phyloP scores from a whole-genome alignment of 1,140 invertebrate species.

The Adelges cooleyi region DNA sequence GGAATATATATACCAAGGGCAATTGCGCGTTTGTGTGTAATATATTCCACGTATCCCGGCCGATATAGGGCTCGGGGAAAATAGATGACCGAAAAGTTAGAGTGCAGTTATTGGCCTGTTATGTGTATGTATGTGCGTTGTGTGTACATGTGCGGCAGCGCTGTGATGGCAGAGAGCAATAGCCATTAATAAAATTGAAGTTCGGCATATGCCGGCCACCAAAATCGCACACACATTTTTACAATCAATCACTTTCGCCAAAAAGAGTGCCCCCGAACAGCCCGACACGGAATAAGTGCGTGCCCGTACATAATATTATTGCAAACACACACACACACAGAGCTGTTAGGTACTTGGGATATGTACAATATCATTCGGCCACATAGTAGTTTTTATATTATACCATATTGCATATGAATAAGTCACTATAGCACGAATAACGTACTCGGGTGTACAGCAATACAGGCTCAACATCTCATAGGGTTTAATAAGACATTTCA shows the following conservation, averaged over 20 bases:
- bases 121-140: neutral
- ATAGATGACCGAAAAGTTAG: constrained; percentile 27
- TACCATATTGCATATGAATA: no score
- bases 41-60: neutral
- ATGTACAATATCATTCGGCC: neutral
- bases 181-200: constrained; percentile 27
- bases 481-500: no score
- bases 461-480: no score
- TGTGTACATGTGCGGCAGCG: no score
- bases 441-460: no score
- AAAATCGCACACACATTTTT: constrained; percentile 17
- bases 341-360: neutral
- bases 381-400: no score
- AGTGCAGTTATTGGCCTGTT: constrained; percentile 21
- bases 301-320: no score
- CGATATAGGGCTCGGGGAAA: neutral
- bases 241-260: constrained; percentile 18
- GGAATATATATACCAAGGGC: no score
- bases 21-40: neutral
- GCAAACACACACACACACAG: neutral
- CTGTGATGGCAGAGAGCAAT: neutral
- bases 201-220: constrained; percentile 20
- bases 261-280: neutral
- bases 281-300: no score
- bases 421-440: no score